Base-by-base conservation (phyloP, 2,113 vertebrate genomes). In the Sceloporus undulatus region DNA sequence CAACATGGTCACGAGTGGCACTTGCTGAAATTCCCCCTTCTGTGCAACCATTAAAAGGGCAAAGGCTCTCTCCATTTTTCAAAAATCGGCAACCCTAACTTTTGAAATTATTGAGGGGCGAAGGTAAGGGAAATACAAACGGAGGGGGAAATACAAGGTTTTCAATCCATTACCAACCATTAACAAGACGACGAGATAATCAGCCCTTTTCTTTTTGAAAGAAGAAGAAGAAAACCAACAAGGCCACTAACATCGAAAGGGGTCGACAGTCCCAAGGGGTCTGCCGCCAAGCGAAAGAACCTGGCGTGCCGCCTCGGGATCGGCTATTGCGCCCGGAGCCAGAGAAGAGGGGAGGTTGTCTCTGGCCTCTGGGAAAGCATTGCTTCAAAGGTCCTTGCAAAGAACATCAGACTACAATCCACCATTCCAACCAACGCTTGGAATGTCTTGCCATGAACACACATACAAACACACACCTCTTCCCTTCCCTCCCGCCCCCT, bases 161-260 rank as follows among this genome's bases (percentile, higher is more conserved):
- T 75, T 75, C 42, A 38, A 83, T 88, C 59, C n/a, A 62, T 70
- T 38, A 79, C 21, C 42, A 19, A 19, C 52, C 5, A 19, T 48
- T 40, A 91, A 96, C 95, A 93, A 95, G 94, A 95, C n/a, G 92
- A 91, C 93, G 96, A 96, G 91, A 95, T 40, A 87, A 95, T 95
- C 92, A 97, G 97, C 97, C 97, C 97, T 97, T 97, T 96, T 79
- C 79, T 95, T 42, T 82, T 66, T 18, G 2, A 66, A 65, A 77
- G 54, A 70, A 68, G 19, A 75, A 93, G 93, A 96, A 94, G 96
- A 29, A 52, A 48, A 48, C 85, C 76, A 79, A 96, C 96, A 96
- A 96, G 97, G 96, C 94, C 95, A 96, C 96, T 93, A 66, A 93
- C 93, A 62, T 92, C 89, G 91, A 96, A 86, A 97, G 95, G 84